Conservation (phyloP, 2,113 vertebrate species). For the Semnornis frantzii region DNA sequence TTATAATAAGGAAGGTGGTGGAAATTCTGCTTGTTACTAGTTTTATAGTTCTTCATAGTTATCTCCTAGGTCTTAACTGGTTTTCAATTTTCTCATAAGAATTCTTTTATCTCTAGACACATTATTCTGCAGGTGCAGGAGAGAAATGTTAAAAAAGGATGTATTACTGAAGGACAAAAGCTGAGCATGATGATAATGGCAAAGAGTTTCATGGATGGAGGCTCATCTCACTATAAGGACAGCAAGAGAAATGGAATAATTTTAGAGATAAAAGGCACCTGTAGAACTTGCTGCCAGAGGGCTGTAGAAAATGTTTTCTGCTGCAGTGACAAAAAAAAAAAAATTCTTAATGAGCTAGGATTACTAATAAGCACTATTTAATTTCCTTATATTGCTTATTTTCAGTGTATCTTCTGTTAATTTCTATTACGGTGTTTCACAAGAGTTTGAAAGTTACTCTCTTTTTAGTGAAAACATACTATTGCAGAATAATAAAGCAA, state of each 20-base stretch:
- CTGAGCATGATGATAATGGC: rapidly evolving
- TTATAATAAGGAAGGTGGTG: neutral
- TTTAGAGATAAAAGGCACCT: neutral
- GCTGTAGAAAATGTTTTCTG: neutral
- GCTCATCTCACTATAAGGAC: neutral
- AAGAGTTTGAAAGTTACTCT: neutral
- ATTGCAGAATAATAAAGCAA: neutral
- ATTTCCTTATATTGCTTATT: neutral
- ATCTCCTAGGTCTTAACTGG: neutral
- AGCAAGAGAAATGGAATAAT: neutral
- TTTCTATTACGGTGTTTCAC: neutral
- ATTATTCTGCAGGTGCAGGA: neutral
- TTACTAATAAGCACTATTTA: neutral
- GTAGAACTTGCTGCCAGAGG: neutral
- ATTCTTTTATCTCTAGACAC: neutral
- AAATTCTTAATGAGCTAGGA: neutral
- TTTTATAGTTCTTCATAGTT: neutral
- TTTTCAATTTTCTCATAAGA: neutral
- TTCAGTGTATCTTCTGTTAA: neutral
- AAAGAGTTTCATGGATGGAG: neutral
- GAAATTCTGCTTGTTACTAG: neutral
- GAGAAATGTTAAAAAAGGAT: neutral
- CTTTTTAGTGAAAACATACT: neutral
- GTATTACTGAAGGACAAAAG: neutral
- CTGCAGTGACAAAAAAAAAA: neutral